A percentile compares a stretch with the other conserved stretches of the same genome.
phyloP scores from a whole-genome alignment of 2,797 vertebrate species.

The Lutjanus argentimaculatus region DNA sequence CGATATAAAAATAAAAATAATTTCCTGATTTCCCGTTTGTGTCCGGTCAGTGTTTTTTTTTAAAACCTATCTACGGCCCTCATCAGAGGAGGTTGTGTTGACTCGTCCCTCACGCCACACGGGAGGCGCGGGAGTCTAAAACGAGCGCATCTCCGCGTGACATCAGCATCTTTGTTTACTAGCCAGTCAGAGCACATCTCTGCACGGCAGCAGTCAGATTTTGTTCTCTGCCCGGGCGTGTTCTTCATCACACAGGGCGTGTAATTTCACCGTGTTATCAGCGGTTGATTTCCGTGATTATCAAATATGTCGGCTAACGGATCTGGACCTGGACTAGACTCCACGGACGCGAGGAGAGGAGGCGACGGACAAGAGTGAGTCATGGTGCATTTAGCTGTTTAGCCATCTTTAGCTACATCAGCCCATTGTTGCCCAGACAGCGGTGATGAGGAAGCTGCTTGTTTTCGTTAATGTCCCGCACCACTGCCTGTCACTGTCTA shows the following conservation, averaged over 20 bases:
- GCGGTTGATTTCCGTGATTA: neutral
- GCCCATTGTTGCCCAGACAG: constrained; percentile 21
- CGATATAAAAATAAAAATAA: neutral
- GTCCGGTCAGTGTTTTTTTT: neutral
- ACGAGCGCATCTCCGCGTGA: constrained; percentile 30
- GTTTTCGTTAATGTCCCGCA: too few relatives aligned
- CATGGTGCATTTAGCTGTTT: neutral
- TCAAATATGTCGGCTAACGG: constrained; percentile 72
- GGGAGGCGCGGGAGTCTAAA: neutral
- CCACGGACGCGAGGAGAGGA: constrained; percentile 70
- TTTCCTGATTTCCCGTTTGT: neutral
- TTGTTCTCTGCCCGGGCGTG: too few relatives aligned
- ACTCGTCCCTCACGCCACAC: neutral
- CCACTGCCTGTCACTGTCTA: neutral
- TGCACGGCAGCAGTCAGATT: neutral
- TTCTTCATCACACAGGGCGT: neutral
- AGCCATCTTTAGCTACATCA: neutral
- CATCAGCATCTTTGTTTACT: constrained; percentile 63
- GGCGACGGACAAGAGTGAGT: constrained; percentile 76
- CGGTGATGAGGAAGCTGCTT: neutral
- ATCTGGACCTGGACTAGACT: constrained; percentile 59
- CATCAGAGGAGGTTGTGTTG: neutral
- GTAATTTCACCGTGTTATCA: neutral
- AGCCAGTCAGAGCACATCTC: neutral
- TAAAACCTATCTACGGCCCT: neutral